A percentile compares a stretch with the other conserved stretches of the same genome.
Evolutionary conservation across 2,888 invertebrate species (phyloP).

Genomic region (Iphiclides podalirius): DNA sequence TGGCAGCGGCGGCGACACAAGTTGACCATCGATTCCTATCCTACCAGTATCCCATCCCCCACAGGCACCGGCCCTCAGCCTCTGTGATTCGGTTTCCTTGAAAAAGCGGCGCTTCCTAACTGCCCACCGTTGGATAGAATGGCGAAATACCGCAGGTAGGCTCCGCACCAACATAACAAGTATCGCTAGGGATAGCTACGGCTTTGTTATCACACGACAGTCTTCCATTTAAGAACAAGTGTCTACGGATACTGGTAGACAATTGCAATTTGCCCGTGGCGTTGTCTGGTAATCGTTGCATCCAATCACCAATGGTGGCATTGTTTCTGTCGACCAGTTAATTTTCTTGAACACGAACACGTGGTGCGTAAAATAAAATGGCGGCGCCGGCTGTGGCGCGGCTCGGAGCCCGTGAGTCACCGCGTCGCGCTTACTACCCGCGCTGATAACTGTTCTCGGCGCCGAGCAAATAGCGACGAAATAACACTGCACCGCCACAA

Average conservation of each 20-base stretch:
- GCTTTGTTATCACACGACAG: too few species aligned
- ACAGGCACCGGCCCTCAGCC: too few species aligned
- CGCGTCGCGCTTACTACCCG: slow-evolving; percentile 32
- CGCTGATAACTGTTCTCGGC: slow-evolving; percentile 35
- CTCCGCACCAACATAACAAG: slow-evolving; percentile 4
- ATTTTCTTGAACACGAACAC: slow-evolving; percentile 47
- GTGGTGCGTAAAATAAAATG: slow-evolving; percentile 72
- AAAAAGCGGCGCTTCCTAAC: slow-evolving; percentile 32
- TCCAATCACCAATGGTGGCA: neutral
- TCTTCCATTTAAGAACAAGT: slow-evolving; percentile 5
- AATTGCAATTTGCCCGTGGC: slow-evolving; percentile 25
- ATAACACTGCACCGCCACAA: neutral
- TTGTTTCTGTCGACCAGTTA: slow-evolving; percentile 8
- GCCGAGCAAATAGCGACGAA: slow-evolving; percentile 8
- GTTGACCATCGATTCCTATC: too few species aligned
- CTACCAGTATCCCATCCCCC: too few species aligned
- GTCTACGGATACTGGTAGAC: slow-evolving; percentile 3
- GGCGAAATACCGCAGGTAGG: slow-evolving; percentile 68
- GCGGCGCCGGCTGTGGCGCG: slow-evolving; percentile 51
- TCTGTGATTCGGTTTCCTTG: neutral
- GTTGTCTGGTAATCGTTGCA: neutral
- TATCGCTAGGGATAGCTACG: neutral
- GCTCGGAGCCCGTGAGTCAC: slow-evolving; percentile 35
- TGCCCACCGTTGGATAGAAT: slow-evolving; percentile 53
- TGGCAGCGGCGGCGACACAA: neutral